Percentiles rank a stretch among this genome's conserved stretches.
phyloP scores from a whole-genome alignment of 2,113 vertebrate genomes.

The Egretta garzetta region DNA sequence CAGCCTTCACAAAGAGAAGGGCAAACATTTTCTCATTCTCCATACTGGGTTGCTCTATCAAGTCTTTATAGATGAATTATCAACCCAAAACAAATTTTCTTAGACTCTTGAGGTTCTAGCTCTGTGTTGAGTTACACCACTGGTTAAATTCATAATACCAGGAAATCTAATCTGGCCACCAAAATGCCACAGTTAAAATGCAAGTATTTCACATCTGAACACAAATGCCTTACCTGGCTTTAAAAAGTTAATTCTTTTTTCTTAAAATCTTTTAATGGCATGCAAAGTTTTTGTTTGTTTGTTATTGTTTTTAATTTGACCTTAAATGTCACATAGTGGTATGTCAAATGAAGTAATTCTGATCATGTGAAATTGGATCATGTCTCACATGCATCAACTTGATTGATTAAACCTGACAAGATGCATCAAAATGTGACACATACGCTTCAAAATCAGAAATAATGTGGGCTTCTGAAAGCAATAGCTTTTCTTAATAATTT shows the following conservation, averaged over 20 bases:
- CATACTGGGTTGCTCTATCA: background rate
- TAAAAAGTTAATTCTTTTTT: background rate
- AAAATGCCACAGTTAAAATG: background rate
- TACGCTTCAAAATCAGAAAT: constrained; percentile 60
- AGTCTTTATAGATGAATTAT: background rate
- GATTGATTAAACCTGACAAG: constrained; percentile 71
- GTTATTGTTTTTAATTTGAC: constrained; percentile 50
- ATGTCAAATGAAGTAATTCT: constrained; percentile 57
- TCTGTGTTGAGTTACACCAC: background rate
- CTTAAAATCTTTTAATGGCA: background rate
- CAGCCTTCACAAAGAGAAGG: background rate
- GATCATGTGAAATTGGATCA: constrained; percentile 68
- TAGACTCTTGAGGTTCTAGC: background rate
- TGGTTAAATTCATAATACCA: background rate
- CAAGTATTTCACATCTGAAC: background rate
- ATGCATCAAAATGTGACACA: constrained; percentile 63
- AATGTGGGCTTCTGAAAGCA: constrained; percentile 7
- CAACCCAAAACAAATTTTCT: background rate
- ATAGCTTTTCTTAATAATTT: constrained; percentile 2
- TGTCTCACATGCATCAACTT: constrained; percentile 16
- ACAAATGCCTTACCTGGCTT: background rate
- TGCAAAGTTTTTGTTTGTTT: background rate
- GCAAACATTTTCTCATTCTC: background rate
- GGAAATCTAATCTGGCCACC: background rate
- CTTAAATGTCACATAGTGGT: constrained; percentile 30